A percentile compares a stretch with the other conserved stretches of the same genome.
These are phyloP conservation scores for Acronicta alni DNA, from an alignment of 2,888 invertebrate genomes.

Conservation along the genomic window DNA sequence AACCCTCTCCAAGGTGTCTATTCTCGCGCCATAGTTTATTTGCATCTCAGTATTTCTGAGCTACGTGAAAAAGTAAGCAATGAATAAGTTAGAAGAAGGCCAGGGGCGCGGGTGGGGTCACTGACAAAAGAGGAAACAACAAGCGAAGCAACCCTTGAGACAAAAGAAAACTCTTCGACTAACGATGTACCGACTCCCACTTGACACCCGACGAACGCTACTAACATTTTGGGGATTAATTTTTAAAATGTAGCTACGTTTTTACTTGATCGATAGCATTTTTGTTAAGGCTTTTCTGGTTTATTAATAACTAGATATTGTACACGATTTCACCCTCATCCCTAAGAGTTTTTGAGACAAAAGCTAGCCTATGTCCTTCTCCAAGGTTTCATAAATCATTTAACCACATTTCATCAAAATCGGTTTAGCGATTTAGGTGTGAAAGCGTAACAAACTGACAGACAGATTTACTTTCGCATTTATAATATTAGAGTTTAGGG, in stretches of 20 bases:
- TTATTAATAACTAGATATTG: too few species aligned
- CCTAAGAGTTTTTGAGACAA: too few species aligned
- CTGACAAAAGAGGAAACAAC: slow-evolving; percentile 75
- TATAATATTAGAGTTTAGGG: too few species aligned
- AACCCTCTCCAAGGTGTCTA: slow-evolving; percentile 41
- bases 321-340: too few species aligned
- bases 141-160: slow-evolving; percentile 77
- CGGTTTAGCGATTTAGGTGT: too few species aligned
- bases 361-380: too few species aligned
- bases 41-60: slow-evolving; percentile 53
- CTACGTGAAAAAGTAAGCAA: slow-evolving; percentile 67
- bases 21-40: slow-evolving; percentile 46
- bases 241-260: slow-evolving; percentile 56
- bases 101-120: slow-evolving; percentile 72
- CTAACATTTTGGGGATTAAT: slow-evolving; percentile 61
- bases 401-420: too few species aligned
- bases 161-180: slow-evolving; percentile 80
- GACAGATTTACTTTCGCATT: too few species aligned
- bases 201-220: slow-evolving; percentile 66
- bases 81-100: slow-evolving; percentile 79
- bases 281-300: neutral
- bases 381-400: too few species aligned
- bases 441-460: too few species aligned
- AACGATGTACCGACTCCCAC: slow-evolving; percentile 76
- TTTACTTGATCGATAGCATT: slow-evolving; percentile 20